A percentile compares a stretch with the other conserved stretches of the same genome.
Conservation (phyloP, 2,797 vertebrate genomes). For the Hozukius guyotensis region DNA sequence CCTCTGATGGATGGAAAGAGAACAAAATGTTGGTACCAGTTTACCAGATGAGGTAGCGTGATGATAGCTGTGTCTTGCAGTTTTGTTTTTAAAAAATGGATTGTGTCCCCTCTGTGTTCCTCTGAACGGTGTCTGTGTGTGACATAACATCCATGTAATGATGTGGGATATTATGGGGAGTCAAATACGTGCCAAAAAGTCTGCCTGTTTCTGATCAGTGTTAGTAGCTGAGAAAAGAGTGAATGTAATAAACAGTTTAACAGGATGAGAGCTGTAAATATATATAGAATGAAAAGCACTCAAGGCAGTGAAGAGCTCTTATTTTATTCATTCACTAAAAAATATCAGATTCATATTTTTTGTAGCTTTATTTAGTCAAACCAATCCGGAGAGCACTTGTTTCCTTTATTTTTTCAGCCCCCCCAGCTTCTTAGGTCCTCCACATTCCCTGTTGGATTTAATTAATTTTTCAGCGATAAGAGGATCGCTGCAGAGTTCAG, state of each 20-base stretch:
- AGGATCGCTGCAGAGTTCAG: constrained; percentile 21
- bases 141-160: constrained; percentile 13
- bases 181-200: constrained; percentile 59
- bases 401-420: background rate
- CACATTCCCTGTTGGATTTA: constrained; percentile 4
- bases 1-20: constrained; percentile 11
- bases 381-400: background rate
- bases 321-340: constrained; percentile 22
- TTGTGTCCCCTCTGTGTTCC: background rate
- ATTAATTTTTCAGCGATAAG: constrained; percentile 23
- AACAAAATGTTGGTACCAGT: background rate
- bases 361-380: constrained; percentile 8
- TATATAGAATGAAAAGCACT: constrained; percentile 33
- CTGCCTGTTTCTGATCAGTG: constrained; percentile 28
- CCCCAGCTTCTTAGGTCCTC: background rate
- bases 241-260: constrained; percentile 56
- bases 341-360: constrained; percentile 38
- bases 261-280: constrained; percentile 43
- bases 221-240: constrained; percentile 14
- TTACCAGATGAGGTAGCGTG: background rate
- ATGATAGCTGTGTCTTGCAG: background rate
- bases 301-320: constrained; percentile 10
- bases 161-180: constrained; percentile 3
- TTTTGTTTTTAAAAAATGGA: background rate
- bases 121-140: constrained; percentile 34